Evolutionary conservation across 2,797 vertebrate species (phyloP).

Genomic region (Channa striata): DNA sequence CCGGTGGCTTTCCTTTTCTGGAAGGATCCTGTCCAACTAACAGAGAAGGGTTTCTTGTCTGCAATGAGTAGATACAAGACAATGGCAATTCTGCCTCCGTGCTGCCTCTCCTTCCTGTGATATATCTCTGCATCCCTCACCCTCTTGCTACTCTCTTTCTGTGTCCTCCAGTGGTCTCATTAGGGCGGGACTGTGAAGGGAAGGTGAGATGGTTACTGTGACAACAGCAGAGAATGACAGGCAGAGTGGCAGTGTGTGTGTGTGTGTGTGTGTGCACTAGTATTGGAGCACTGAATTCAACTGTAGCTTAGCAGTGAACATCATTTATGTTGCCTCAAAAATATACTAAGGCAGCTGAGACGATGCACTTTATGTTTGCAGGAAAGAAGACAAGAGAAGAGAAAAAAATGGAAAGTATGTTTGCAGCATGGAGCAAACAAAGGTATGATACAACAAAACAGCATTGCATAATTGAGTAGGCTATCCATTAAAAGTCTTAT

Average conservation of each 20-base stretch:
- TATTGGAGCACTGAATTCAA: slow-evolving; percentile 4
- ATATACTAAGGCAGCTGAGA: slow-evolving; percentile 5
- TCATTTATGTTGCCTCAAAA: slow-evolving; percentile 30
- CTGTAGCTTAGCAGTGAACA: slow-evolving; percentile 26
- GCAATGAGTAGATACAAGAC: slow-evolving; percentile 67
- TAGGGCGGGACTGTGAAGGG: slow-evolving; percentile 81
- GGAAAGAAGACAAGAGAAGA: slow-evolving; percentile 18
- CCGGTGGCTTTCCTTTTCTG: slow-evolving; percentile 55
- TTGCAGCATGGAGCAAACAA: slow-evolving; percentile 23
- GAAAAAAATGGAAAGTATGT: slow-evolving; percentile 1
- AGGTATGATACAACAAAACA: slow-evolving; percentile 55
- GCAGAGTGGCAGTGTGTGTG: slow-evolving; percentile 56
- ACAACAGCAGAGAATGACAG: slow-evolving; percentile 82
- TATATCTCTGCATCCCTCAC: slow-evolving; percentile 69
- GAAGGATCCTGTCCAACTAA: slow-evolving; percentile 46
- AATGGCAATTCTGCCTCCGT: slow-evolving; percentile 60
- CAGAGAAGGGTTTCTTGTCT: slow-evolving; percentile 44
- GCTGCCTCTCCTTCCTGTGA: slow-evolving; percentile 69
- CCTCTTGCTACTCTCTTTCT: slow-evolving; percentile 53
- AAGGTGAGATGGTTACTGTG: slow-evolving; percentile 87
- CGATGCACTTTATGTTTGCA: slow-evolving; percentile 8
- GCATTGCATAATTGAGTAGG: slow-evolving; percentile 76
- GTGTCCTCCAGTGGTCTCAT: slow-evolving; percentile 83
- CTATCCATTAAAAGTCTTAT: slow-evolving; percentile 76
- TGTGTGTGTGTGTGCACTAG: slow-evolving; percentile 25